These are phyloP conservation scores for Autographa pulchrina DNA, from an alignment of 2,888 invertebrate species.

Conservation along the genomic window DNA sequence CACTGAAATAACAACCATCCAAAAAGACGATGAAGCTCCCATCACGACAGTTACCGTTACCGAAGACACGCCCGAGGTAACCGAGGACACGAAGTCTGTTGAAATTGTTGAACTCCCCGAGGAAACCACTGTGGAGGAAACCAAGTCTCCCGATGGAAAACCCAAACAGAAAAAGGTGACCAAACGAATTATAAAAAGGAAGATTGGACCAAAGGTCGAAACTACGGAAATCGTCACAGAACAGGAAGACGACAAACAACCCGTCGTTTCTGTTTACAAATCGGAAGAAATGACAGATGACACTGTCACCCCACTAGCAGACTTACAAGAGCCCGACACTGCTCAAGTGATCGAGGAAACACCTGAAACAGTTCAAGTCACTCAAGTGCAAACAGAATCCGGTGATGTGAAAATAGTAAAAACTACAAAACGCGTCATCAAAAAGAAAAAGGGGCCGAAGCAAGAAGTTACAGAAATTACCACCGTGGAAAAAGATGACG, in stretches of 20 bases:
- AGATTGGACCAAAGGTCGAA: constrained; percentile 53
- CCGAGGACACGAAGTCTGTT: constrained; percentile 63
- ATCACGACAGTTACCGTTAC: constrained; percentile 68
- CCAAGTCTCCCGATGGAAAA: constrained; percentile 60
- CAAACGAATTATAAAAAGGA: constrained; percentile 59
- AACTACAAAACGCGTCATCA: not conserved
- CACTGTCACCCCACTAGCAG: constrained; percentile 32
- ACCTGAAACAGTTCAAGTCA: constrained; percentile 60
- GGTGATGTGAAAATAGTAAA: constrained; percentile 37
- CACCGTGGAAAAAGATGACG: constrained; percentile 48
- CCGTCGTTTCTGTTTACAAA: constrained; percentile 58
- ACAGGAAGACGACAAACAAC: constrained; percentile 53
- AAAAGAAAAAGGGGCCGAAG: not conserved
- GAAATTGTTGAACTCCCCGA: constrained; percentile 63
- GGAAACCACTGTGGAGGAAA: constrained; percentile 70
- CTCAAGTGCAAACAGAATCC: constrained; percentile 55
- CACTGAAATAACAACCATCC: constrained; percentile 83
- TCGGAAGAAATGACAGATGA: constrained; percentile 57
- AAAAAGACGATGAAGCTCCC: constrained; percentile 76
- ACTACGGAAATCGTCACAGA: constrained; percentile 50
- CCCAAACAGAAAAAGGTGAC: constrained; percentile 64
- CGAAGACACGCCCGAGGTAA: constrained; percentile 72
- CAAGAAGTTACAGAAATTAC: constrained; percentile 38
- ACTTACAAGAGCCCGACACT: constrained; percentile 34
- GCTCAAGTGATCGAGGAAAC: constrained; percentile 58